These are phyloP conservation scores for Acronicta alni DNA, from an alignment of 2,888 invertebrate species.

Conservation along the genomic window DNA sequence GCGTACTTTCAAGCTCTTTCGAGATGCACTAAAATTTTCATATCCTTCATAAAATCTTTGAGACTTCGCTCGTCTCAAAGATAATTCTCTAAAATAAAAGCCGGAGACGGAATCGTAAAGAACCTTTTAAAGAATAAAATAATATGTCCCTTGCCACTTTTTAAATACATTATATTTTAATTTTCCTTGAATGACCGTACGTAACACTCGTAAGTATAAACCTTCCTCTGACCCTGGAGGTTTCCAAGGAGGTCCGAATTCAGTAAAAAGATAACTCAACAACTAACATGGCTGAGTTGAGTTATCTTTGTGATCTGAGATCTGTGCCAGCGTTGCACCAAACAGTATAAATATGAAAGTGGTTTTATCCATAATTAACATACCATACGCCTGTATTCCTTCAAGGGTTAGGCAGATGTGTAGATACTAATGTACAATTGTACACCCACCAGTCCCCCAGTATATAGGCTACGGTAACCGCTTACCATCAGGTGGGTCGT, in stretches of 20 bases:
- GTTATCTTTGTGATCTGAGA: no score
- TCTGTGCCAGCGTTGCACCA: no score
- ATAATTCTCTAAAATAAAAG: conserved; percentile 71
- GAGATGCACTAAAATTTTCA: conserved; percentile 71
- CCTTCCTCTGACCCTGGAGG: background rate
- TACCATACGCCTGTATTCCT: no score
- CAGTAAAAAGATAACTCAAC: no score
- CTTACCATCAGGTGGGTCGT: no score
- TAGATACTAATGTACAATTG: no score
- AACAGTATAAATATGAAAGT: no score
- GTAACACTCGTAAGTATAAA: conserved; percentile 4
- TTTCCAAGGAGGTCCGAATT: background rate
- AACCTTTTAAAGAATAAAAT: conserved; percentile 60
- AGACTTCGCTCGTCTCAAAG: conserved; percentile 64
- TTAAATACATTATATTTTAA: conserved; percentile 50
- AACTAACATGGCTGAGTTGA: no score
- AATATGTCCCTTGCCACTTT: conserved; percentile 41
- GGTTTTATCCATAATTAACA: no score
- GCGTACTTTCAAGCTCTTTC: conserved; percentile 38
- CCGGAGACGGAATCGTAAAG: conserved; percentile 64
- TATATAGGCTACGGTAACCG: no score
- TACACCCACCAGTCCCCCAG: no score
- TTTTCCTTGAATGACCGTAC: conserved; percentile 19
- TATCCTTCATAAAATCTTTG: conserved; percentile 68
- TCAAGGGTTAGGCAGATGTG: no score